Percentiles rank a stretch among this genome's conserved stretches.
Conservation (phyloP, 92 coral and sea anemone species). For the Micromussa lordhowensis region DNA sequence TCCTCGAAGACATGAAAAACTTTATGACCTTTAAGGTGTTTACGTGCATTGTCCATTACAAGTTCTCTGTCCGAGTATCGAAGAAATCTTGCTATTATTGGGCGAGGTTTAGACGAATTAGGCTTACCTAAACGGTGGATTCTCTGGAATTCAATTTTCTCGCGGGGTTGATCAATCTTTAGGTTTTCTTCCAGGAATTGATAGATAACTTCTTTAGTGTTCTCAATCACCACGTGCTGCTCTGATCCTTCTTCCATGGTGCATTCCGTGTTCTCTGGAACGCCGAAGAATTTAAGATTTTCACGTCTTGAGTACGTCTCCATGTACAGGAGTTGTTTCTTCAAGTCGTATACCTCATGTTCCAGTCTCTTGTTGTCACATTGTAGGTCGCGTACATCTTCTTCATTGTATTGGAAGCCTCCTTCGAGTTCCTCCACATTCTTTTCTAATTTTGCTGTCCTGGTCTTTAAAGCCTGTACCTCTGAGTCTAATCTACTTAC, state of each 20-base stretch:
- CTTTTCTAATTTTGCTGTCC: background rate
- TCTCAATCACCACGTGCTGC: background rate
- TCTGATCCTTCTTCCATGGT: too few relatives aligned
- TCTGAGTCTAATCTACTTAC: background rate
- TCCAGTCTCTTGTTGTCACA: background rate
- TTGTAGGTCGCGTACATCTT: background rate
- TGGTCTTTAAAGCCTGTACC: background rate
- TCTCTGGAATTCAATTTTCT: conserved; percentile 1
- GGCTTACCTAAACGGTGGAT: conserved; percentile 13
- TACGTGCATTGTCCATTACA: background rate
- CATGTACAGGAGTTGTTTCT: background rate
- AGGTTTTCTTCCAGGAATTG: background rate
- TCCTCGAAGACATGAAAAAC: background rate
- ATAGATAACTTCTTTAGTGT: background rate
- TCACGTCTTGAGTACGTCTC: conserved; percentile 10
- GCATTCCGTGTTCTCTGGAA: background rate
- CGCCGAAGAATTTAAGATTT: background rate
- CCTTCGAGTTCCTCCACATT: background rate
- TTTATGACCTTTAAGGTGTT: background rate
- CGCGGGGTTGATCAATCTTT: background rate
- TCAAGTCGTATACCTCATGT: background rate
- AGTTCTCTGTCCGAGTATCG: background rate
- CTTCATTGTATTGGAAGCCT: background rate
- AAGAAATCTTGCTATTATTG: conserved; percentile 15
- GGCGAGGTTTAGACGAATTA: background rate